phyloP scores from a whole-genome alignment of 1,140 invertebrate genomes.

The Drosophila novamexicana region DNA sequence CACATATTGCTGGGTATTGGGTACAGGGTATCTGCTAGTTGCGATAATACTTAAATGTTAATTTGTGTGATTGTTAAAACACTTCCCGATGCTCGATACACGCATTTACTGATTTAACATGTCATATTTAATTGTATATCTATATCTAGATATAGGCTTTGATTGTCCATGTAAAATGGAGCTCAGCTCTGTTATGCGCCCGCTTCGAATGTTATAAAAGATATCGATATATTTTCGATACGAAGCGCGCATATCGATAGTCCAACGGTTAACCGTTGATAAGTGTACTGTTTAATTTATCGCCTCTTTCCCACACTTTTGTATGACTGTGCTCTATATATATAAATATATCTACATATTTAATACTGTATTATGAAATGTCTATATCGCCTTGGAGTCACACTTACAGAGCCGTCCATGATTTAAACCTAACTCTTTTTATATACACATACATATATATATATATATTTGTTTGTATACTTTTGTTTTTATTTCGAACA shows the following conservation, averaged over 20 bases:
- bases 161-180: constrained; percentile 17
- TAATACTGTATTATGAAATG: constrained; percentile 5
- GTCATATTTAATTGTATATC: constrained; percentile 17
- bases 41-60: background rate
- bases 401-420: constrained; percentile 4
- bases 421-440: constrained; percentile 21
- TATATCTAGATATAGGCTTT: constrained; percentile 27
- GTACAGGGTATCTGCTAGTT: constrained; percentile 9
- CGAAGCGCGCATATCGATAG: constrained; percentile 9
- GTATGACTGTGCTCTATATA: constrained; percentile 33
- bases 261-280: constrained; percentile 13
- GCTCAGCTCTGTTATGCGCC: too few species aligned
- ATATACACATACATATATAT: too few species aligned
- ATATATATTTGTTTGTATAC: constrained; percentile 17
- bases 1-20: background rate
- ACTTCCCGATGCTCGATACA: background rate
- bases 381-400: constrained; percentile 15
- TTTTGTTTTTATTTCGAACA: constrained; percentile 18
- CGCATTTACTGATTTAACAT: constrained; percentile 17
- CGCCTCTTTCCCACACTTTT: constrained; percentile 9
- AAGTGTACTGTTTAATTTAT: constrained; percentile 6
- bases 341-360: background rate
- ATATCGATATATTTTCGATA: background rate
- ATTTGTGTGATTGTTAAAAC: constrained; percentile 1
- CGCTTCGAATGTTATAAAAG: background rate